Evolutionary conservation across 2,113 vertebrate genomes (phyloP).

Genomic region (Lophura nycthemera): DNA sequence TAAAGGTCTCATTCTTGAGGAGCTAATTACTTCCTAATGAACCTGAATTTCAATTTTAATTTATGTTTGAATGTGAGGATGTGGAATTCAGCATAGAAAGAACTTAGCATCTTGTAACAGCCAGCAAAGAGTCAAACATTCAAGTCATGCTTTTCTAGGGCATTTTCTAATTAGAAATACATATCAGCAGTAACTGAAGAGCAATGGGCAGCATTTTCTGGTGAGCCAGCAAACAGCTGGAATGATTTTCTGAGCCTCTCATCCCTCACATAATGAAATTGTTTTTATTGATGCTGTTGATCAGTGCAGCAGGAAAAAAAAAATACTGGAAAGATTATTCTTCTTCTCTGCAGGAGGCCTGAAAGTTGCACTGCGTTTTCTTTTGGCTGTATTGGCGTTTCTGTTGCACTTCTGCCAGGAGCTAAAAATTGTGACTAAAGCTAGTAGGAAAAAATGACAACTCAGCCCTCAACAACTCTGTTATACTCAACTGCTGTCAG

Average conservation of each 20-base stretch:
- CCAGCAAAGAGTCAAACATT: background rate
- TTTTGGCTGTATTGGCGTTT: background rate
- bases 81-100: background rate
- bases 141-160: background rate
- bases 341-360: background rate
- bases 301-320: background rate
- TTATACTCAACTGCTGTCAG: background rate
- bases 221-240: background rate
- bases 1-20: background rate
- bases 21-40: background rate
- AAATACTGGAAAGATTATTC: background rate
- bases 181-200: background rate
- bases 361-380: background rate
- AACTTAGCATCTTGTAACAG: background rate
- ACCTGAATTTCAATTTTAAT: background rate
- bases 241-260: slow-evolving; percentile 16
- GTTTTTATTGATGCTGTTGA: slow-evolving; percentile 58
- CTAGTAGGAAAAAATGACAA: background rate
- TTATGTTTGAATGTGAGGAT: background rate
- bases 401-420: background rate
- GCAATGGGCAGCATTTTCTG: background rate
- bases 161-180: slow-evolving; percentile 15
- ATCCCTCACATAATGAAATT: slow-evolving; percentile 18
- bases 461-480: background rate
- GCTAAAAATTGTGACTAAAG: background rate